These are phyloP conservation scores for Liparis tanakae DNA, from an alignment of 2,797 vertebrate species.

Conservation along the genomic window DNA sequence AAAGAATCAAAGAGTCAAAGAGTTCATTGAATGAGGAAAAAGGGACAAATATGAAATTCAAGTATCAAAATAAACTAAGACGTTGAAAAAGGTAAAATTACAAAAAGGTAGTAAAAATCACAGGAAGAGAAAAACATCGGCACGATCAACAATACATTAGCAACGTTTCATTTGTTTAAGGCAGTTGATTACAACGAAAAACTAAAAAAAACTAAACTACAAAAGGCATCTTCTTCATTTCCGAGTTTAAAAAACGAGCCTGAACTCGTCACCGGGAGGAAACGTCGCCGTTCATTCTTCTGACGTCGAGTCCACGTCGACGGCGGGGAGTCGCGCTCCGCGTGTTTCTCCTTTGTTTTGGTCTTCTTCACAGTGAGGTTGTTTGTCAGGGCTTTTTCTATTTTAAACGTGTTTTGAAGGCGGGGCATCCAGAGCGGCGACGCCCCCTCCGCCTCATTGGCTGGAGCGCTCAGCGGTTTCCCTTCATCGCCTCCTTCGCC, in stretches of 20 bases:
- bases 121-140: slow-evolving; percentile 65
- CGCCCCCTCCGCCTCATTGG: slow-evolving; percentile 77
- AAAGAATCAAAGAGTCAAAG: too few species aligned
- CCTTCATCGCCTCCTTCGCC: slow-evolving; percentile 99
- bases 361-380: slow-evolving; percentile 83
- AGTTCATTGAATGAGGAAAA: slow-evolving; percentile 59
- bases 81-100: slow-evolving; percentile 71
- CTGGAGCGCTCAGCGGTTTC: slow-evolving; percentile 89
- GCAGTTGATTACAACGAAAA: slow-evolving; percentile 73
- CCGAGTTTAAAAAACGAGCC: slow-evolving; percentile 77
- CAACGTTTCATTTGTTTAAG: slow-evolving; percentile 81
- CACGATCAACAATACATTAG: slow-evolving; percentile 83
- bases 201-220: slow-evolving; percentile 54
- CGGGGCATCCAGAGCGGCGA: slow-evolving; percentile 66
- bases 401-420: slow-evolving; percentile 46
- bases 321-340: slow-evolving; percentile 52
- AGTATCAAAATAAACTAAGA: slow-evolving; percentile 83
- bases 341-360: slow-evolving; percentile 67
- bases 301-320: slow-evolving; percentile 73
- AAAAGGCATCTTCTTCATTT: slow-evolving; percentile 80
- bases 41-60: slow-evolving; percentile 77
- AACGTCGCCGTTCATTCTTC: slow-evolving; percentile 74
- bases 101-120: slow-evolving; percentile 79
- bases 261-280: slow-evolving; percentile 68
- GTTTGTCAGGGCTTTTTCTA: slow-evolving; percentile 67